phyloP scores from a whole-genome alignment of 2,113 vertebrate species.

The Bos indicus region DNA sequence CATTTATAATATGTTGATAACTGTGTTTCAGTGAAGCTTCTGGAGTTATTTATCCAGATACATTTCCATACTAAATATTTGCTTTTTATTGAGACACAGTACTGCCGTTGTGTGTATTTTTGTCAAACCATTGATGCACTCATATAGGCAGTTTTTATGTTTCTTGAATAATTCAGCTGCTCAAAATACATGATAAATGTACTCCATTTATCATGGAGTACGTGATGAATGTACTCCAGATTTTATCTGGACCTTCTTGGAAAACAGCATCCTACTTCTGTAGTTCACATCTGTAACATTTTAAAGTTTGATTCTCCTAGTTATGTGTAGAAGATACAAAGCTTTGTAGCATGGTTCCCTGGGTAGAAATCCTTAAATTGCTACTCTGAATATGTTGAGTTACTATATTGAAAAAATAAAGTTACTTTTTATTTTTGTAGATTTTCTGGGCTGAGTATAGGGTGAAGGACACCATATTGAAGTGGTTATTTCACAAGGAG shows the following conservation, averaged over 20 bases:
- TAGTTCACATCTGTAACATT: conserved; percentile 61
- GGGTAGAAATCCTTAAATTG: not conserved
- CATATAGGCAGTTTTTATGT: conserved; percentile 54
- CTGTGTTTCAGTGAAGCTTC: not conserved
- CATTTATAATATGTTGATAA: not conserved
- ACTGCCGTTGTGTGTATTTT: conserved; percentile 68
- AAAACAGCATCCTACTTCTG: conserved; percentile 67
- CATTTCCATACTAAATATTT: conserved; percentile 4
- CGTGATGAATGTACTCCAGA: conserved; percentile 61
- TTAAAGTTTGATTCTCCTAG: conserved; percentile 62
- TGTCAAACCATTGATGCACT: conserved; percentile 65
- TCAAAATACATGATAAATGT: conserved; percentile 30
- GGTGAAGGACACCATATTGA: not conserved
- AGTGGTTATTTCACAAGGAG: conserved; percentile 13
- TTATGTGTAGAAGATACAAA: conserved; percentile 31
- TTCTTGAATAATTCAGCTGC: conserved; percentile 58
- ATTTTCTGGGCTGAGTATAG: not conserved
- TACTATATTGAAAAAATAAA: not conserved
- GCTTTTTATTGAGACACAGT: conserved; percentile 62
- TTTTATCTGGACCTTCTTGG: conserved; percentile 55
- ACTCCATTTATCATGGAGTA: too few relatives aligned
- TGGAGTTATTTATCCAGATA: not conserved
- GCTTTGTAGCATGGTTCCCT: not conserved
- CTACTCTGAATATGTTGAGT: conserved; percentile 11
- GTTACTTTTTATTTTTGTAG: not conserved